Conservation (phyloP, 30 jellyfish, hydroid and myxozoan species). For the Turritopsis dohrnii region DNA sequence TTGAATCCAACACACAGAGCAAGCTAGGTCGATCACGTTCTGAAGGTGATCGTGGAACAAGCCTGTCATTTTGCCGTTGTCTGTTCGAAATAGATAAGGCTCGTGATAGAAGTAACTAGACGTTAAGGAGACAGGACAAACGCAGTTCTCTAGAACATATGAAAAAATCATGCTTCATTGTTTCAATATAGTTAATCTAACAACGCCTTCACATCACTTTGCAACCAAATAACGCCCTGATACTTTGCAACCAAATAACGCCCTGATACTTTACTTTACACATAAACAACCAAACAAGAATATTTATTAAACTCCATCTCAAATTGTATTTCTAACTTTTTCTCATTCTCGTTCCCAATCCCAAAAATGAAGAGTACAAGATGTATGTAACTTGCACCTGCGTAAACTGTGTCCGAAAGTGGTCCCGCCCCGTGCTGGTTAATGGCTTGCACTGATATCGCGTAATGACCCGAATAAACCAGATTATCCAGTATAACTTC, state of each 20-base stretch:
- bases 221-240: no score
- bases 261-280: no score
- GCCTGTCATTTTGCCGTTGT: constrained; percentile 2
- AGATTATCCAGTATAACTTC: background rate
- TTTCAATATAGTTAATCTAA: no score
- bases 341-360: background rate
- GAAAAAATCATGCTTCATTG: background rate
- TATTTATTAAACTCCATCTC: no score
- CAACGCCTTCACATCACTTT: no score
- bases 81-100: background rate
- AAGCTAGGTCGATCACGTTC: background rate
- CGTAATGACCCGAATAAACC: constrained; percentile 6
- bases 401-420: background rate
- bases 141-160: constrained; percentile 1
- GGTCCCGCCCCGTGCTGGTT: background rate
- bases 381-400: background rate
- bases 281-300: no score
- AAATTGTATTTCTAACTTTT: background rate
- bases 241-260: no score
- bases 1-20: background rate
- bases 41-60: background rate
- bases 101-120: background rate
- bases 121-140: background rate
- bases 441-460: constrained; percentile 9
- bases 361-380: background rate